Percentiles rank a stretch among this genome's conserved stretches.
phyloP scores from a whole-genome alignment of 2,797 vertebrate genomes.

The Pseudochromis fuscus region DNA sequence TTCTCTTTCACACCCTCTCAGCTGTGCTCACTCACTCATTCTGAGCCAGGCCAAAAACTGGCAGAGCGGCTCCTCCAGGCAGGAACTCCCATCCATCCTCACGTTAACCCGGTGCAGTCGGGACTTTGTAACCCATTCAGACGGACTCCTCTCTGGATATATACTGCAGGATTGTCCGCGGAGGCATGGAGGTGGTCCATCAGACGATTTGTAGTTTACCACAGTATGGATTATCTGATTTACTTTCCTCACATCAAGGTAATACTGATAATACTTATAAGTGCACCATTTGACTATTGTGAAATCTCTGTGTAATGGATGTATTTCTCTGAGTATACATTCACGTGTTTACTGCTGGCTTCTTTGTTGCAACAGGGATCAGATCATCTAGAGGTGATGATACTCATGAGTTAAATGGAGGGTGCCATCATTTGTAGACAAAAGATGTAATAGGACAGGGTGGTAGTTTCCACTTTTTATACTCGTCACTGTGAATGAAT shows the following conservation, averaged over 20 bases:
- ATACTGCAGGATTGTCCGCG: slow-evolving; percentile 25
- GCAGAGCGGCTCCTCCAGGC: slow-evolving; percentile 71
- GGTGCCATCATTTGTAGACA: slow-evolving; percentile 8
- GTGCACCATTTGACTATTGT: slow-evolving; percentile 18
- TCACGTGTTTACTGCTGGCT: neutral
- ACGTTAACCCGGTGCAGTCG: slow-evolving; percentile 62
- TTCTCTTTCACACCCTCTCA: slow-evolving; percentile 84
- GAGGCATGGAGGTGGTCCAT: slow-evolving; percentile 83
- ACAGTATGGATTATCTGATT: slow-evolving; percentile 79
- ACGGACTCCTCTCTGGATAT: slow-evolving; percentile 53
- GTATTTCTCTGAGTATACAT: slow-evolving; percentile 6
- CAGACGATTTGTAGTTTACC: slow-evolving; percentile 66
- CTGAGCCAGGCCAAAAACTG: slow-evolving; percentile 80
- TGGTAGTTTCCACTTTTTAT: slow-evolving; percentile 8
- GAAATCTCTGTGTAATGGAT: slow-evolving; percentile 2
- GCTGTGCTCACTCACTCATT: slow-evolving; percentile 86
- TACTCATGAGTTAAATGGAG: slow-evolving; percentile 37
- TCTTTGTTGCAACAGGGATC: slow-evolving; percentile 54
- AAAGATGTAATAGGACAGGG: slow-evolving; percentile 11
- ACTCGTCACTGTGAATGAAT: slow-evolving; percentile 24
- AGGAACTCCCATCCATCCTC: slow-evolving; percentile 69
- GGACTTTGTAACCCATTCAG: slow-evolving; percentile 48
- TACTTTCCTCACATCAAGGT: slow-evolving; percentile 82
- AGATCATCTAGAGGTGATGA: slow-evolving; percentile 45
- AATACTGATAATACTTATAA: slow-evolving; percentile 61